phyloP scores from a whole-genome alignment of 2,888 invertebrate species.

The Chorisops tibialis region DNA sequence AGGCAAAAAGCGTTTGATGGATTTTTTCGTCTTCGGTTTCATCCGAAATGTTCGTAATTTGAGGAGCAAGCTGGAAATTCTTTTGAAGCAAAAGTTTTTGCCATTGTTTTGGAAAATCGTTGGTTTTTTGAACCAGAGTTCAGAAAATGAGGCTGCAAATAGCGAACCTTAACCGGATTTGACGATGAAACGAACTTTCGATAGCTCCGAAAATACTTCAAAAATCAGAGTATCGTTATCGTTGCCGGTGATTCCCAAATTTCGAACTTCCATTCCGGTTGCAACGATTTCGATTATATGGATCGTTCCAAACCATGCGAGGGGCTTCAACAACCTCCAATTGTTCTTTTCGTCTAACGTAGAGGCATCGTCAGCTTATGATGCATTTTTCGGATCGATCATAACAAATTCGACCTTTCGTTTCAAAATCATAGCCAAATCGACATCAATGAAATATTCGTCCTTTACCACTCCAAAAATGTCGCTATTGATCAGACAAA shows the following conservation, averaged over 20 bases:
- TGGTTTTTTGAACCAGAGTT: slow-evolving; percentile 83
- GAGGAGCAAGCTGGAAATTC: slow-evolving; percentile 90
- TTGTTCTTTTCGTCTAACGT: slow-evolving; percentile 7
- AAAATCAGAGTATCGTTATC: slow-evolving; percentile 60
- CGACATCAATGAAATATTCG: slow-evolving; percentile 80
- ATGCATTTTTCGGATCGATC: slow-evolving; percentile 5
- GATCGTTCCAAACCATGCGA: slow-evolving; percentile 76
- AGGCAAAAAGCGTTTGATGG: slow-evolving; percentile 81
- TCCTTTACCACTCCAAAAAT: slow-evolving; percentile 83
- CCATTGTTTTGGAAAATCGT: slow-evolving; percentile 79
- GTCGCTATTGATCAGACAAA: slow-evolving; percentile 71
- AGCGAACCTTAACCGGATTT: slow-evolving; percentile 74
- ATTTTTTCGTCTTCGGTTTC: slow-evolving; percentile 75
- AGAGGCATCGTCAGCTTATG: not conserved
- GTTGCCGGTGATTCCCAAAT: slow-evolving; percentile 73
- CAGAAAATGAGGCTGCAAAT: slow-evolving; percentile 82
- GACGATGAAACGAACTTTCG: slow-evolving; percentile 71
- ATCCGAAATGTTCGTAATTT: slow-evolving; percentile 78
- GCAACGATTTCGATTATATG: slow-evolving; percentile 83
- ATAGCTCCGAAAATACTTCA: slow-evolving; percentile 75
- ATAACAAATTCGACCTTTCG: not conserved
- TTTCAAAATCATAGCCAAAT: slow-evolving; percentile 56
- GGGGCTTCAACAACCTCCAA: slow-evolving; percentile 31
- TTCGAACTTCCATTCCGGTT: slow-evolving; percentile 80
- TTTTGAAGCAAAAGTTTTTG: slow-evolving; percentile 80